Percentiles rank a stretch among this genome's conserved stretches.
phyloP scores from a whole-genome alignment of 2,113 vertebrate genomes.

The Quiscalus mexicanus region DNA sequence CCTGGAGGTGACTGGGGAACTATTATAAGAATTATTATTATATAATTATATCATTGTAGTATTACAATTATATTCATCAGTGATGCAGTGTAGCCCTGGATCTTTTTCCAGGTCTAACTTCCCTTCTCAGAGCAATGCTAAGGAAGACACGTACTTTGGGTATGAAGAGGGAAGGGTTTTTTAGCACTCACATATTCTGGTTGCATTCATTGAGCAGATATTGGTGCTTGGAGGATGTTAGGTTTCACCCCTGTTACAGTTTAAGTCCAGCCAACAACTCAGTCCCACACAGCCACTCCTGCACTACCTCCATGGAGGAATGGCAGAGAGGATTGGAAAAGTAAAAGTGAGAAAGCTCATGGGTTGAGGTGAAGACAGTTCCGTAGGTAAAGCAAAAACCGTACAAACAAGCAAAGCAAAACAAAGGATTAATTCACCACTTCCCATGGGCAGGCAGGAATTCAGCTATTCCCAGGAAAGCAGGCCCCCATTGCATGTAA shows the following conservation, averaged over 20 bases:
- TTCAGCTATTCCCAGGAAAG: not conserved
- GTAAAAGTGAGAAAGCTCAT: not conserved
- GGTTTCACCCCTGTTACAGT: not conserved
- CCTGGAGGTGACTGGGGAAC: not conserved
- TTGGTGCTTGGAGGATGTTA: not conserved
- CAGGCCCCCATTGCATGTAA: not conserved
- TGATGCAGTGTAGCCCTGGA: not conserved
- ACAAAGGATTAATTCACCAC: not conserved
- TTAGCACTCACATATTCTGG: not conserved
- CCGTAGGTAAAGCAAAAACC: not conserved
- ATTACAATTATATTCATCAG: not conserved
- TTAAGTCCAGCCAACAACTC: not conserved
- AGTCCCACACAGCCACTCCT: rapidly evolving
- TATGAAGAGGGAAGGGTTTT: not conserved
- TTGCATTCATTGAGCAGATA: not conserved
- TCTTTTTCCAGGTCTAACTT: not conserved
- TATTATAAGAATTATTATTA: not conserved
- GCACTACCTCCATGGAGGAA: not conserved
- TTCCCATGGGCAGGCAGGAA: not conserved
- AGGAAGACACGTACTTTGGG: not conserved
- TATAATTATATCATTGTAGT: not conserved
- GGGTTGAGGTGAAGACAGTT: not conserved
- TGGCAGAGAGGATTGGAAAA: not conserved
- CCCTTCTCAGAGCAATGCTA: not conserved
- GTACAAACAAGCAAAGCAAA: not conserved